Percentiles rank a stretch among this genome's conserved stretches.
Evolutionary conservation across 2,888 invertebrate genomes (phyloP).

Genomic region (Ormyrus thymus): DNA sequence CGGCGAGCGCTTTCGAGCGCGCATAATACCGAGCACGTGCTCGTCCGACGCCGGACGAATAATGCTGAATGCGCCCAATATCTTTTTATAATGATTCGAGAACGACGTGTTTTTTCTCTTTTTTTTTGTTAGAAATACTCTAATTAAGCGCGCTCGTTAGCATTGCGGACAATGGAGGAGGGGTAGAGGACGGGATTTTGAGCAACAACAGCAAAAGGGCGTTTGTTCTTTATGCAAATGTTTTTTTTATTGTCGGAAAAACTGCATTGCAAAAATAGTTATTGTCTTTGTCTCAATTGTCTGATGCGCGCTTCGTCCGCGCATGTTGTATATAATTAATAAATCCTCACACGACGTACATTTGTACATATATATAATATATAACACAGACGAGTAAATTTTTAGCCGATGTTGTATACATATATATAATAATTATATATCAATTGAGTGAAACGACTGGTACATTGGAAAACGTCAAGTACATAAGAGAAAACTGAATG

Average conservation of each 20-base stretch:
- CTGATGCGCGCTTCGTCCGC: slow-evolving; percentile 31
- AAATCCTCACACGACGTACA: neutral
- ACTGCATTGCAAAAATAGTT: slow-evolving; percentile 67
- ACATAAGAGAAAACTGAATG: neutral
- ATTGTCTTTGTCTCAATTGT: slow-evolving; percentile 57
- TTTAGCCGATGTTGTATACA: neutral
- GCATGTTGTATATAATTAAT: neutral
- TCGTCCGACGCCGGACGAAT: too few species aligned
- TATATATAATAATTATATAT: neutral
- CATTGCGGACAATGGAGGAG: too few species aligned
- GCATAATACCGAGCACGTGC: too few species aligned
- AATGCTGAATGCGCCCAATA: too few species aligned
- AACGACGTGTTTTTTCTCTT: too few species aligned
- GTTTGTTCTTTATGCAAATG: neutral
- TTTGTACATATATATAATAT: neutral
- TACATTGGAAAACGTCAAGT: neutral
- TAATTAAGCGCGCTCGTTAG: too few species aligned
- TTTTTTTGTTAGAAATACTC: too few species aligned
- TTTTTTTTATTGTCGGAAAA: slow-evolving; percentile 52
- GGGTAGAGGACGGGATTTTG: neutral
- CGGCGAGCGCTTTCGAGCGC: too few species aligned
- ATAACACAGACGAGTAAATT: slow-evolving; percentile 3
- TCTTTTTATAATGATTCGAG: too few species aligned
- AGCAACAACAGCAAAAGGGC: neutral
- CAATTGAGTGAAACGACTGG: neutral